phyloP scores from a whole-genome alignment of 2,113 vertebrate genomes.

The Maccullochella peelii region DNA sequence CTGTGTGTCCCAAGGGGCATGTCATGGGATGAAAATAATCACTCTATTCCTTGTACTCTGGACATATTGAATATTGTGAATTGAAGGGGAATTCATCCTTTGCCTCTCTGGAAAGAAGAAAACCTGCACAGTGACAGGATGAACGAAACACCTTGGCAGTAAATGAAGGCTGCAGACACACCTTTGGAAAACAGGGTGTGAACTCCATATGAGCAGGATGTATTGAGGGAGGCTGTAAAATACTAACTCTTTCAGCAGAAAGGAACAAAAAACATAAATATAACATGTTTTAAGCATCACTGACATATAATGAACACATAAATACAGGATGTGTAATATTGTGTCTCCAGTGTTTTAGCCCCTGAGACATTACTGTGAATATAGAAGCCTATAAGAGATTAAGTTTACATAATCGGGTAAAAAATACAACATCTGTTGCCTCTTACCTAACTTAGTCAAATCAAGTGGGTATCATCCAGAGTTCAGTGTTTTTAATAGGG shows the following conservation, averaged over 20 bases:
- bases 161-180: slow-evolving; percentile 3
- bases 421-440: neutral
- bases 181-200: neutral
- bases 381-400: neutral
- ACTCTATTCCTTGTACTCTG: neutral
- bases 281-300: neutral
- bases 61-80: neutral
- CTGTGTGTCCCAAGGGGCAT: neutral
- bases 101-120: neutral
- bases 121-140: slow-evolving; percentile 1
- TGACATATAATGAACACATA: neutral
- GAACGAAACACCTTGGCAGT: neutral
- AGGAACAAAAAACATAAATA: neutral
- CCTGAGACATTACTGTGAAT: neutral
- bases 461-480: too few relatives aligned
- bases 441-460: neutral
- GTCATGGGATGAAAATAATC: slow-evolving; percentile 4
- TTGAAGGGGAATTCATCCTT: neutral
- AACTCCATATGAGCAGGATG: neutral
- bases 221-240: neutral
- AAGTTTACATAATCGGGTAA: neutral
- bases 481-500: too few relatives aligned
- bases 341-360: neutral
- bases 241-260: neutral
- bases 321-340: neutral